Evolutionary conservation across 1,140 invertebrate genomes (phyloP), one percentile per base, ranked within the genome.

Genomic region (Trachymyrmex septentrionalis): DNA sequence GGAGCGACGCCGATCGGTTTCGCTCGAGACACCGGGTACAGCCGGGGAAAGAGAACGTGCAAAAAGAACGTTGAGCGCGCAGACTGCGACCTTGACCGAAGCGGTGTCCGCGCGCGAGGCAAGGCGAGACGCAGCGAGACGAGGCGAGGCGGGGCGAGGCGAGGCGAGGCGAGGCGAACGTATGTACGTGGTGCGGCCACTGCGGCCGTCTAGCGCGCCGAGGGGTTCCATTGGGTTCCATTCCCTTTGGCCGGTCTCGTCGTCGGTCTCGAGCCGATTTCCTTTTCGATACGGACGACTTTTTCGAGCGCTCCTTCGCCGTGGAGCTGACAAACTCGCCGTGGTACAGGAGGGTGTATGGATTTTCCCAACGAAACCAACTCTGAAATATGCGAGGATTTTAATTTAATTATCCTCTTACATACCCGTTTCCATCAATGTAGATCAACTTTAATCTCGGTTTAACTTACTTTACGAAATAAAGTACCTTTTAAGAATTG

Each of bases 11-110:
- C 66, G 55, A 61, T 86, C 59, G 55, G 53, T 84, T 86, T 21
- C 80, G 10, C 55, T 89, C 66, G 66, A 34, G 85, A 90, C 90
- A 89, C 87, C 87, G 87, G 86, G 71, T 91, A 91, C 72, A 91
- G 69, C 7, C 57, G 64, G 71, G 85, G 87, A 91, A 91, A 90
- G 90, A 86, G 89, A 91, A 91, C 89, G 90, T 88, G 89, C 73
- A 91, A 91, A 91, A 91, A 91, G 90, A 91, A 81, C 89, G 90
- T 88, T 88, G 90, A 90, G 87, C 87, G 82, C 85, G 89, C 89
- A 91, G 89, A 91, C 90, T 85, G 80, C 76, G 90, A 91, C 90
- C 90, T 91, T 91, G 90, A 91, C 90, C 90, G 90, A 87, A 91
- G 90, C 89, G 82, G 87, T 90, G 90, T 90, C 90, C 90, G 89